These are phyloP conservation scores for Sardina pilchardus DNA, from an alignment of 2,113 vertebrate species.

Conservation along the genomic window DNA sequence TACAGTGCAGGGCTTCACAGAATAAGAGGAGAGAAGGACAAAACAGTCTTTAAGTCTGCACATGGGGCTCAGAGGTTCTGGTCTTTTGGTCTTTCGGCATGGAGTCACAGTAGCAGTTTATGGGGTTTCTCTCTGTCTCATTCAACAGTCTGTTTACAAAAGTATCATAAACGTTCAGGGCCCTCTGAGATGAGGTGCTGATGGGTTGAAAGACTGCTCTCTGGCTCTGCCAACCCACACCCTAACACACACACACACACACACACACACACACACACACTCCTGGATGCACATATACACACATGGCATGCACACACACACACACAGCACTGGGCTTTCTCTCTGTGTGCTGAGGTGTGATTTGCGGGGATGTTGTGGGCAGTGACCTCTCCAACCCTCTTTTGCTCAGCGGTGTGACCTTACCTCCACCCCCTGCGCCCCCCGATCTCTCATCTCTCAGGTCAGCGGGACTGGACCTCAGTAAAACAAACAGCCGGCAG, in stretches of 20 bases:
- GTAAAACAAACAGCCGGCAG: conserved; percentile 51
- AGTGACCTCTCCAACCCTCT: conserved; percentile 34
- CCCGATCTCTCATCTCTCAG: conserved; percentile 10
- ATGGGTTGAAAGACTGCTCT: conserved; percentile 13
- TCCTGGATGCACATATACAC: neutral
- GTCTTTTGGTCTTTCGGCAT: neutral
- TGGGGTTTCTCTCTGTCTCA: neutral
- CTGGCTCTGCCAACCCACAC: neutral
- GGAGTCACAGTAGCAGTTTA: conserved; percentile 21
- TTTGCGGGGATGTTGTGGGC: conserved; percentile 9
- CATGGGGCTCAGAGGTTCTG: too few relatives aligned
- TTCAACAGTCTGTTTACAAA: neutral
- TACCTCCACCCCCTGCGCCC: conserved; percentile 17
- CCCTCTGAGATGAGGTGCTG: neutral
- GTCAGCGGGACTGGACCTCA: conserved; percentile 28
- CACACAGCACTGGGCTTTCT: conserved; percentile 4
- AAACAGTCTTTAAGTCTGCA: too few relatives aligned
- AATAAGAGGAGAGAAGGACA: neutral
- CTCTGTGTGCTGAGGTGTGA: conserved; percentile 28
- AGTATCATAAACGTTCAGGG: neutral
- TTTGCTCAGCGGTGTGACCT: conserved; percentile 36
- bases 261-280: neutral
- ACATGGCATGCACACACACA: neutral
- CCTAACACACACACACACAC: neutral
- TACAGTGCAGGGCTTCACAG: neutral